These are phyloP conservation scores for Thymelicus sylvestris DNA, from an alignment of 2,888 invertebrate genomes.

Conservation along the genomic window DNA sequence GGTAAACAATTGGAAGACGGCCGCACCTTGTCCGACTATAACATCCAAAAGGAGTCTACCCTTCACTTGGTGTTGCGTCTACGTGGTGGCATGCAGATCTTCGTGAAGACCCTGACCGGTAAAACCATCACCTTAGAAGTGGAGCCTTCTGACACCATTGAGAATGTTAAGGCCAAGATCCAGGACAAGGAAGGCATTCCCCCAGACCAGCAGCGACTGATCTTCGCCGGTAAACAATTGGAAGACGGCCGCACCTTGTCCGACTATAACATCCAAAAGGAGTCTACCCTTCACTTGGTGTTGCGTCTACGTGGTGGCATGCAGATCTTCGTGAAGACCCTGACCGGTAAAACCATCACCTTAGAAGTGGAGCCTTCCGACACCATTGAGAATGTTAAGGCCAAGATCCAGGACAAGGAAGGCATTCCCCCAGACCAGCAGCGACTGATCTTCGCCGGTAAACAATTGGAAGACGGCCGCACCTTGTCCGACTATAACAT, in stretches of 20 bases:
- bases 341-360: slow-evolving; percentile 56
- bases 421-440: slow-evolving; percentile 57
- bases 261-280: slow-evolving; percentile 61
- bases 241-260: slow-evolving; percentile 41
- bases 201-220: slow-evolving; percentile 54
- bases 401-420: slow-evolving; percentile 43
- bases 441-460: slow-evolving; percentile 16
- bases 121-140: slow-evolving; percentile 56
- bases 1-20: no score
- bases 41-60: no score
- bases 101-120: slow-evolving; percentile 54
- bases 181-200: slow-evolving; percentile 56
- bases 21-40: no score
- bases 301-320: slow-evolving; percentile 59
- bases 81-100: slow-evolving; percentile 54
- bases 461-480: slow-evolving; percentile 41
- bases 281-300: slow-evolving; percentile 56
- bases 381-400: slow-evolving; percentile 44
- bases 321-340: slow-evolving; percentile 58
- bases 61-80: slow-evolving; percentile 47
- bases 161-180: slow-evolving; percentile 55
- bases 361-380: slow-evolving; percentile 52
- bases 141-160: slow-evolving; percentile 52
- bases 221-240: slow-evolving; percentile 23
- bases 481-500: slow-evolving; percentile 42